These are phyloP conservation scores for Stomorhina lunata DNA, from an alignment of 2,888 invertebrate genomes.

Conservation along the genomic window DNA sequence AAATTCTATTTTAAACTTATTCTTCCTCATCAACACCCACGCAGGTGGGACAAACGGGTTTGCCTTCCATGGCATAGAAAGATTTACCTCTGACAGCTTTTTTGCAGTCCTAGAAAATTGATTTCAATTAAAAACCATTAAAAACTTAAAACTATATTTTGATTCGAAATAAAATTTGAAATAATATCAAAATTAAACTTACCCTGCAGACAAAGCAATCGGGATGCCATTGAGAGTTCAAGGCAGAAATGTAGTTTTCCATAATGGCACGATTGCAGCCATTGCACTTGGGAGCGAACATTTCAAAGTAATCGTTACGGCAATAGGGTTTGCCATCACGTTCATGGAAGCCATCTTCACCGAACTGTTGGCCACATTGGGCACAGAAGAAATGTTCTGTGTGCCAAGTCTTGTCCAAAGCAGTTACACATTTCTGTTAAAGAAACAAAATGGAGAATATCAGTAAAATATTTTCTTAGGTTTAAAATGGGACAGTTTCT, in stretches of 20 bases:
- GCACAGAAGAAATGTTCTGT: slow-evolving; percentile 99
- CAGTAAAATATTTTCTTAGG: background rate
- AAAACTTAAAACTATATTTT: background rate
- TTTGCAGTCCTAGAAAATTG: slow-evolving; percentile 92
- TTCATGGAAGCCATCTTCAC: slow-evolving; percentile 99
- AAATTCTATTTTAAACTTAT: slow-evolving; percentile 72
- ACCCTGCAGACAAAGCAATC: slow-evolving; percentile 99
- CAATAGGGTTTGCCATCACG: slow-evolving; percentile 97
- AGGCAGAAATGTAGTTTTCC: slow-evolving; percentile 98
- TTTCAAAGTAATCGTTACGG: slow-evolving; percentile 96
- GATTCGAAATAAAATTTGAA: background rate
- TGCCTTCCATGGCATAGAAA: slow-evolving; percentile 98
- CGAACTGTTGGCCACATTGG: slow-evolving; percentile 97
- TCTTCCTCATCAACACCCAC: slow-evolving; percentile 95
- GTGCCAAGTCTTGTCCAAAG: slow-evolving; percentile 98
- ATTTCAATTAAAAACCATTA: slow-evolving; percentile 42
- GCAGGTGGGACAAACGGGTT: slow-evolving; percentile 96
- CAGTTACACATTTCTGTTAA: slow-evolving; percentile 98
- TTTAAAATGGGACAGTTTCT: background rate
- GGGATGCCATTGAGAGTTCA: slow-evolving; percentile 98
- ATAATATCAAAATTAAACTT: slow-evolving; percentile 80
- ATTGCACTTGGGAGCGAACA: slow-evolving; percentile 99
- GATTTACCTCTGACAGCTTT: slow-evolving; percentile 95
- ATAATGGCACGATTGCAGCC: slow-evolving; percentile 97
- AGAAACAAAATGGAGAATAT: slow-evolving; percentile 65